phyloP scores from a whole-genome alignment of 2,888 invertebrate genomes.

The Watsonalla cultraria region DNA sequence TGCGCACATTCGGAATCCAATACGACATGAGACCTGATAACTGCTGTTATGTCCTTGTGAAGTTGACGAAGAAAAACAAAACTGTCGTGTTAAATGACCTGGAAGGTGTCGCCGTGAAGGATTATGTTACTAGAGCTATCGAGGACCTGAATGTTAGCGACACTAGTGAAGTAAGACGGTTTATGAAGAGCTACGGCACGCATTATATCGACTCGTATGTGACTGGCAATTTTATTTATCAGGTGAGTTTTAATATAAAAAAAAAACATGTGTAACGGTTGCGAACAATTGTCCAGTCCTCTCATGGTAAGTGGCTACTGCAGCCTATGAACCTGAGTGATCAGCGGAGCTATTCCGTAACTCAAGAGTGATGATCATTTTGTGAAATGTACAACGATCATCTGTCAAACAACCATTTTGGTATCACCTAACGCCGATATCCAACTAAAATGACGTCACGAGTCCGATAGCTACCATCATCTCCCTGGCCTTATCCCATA shows the following conservation, averaged over 20 bases:
- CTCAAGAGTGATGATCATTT: too few species aligned
- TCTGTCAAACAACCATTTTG: too few species aligned
- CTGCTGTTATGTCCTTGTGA: slow-evolving; percentile 85
- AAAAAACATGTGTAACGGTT: too few species aligned
- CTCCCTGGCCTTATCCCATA: too few species aligned
- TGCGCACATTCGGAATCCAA: slow-evolving; percentile 89
- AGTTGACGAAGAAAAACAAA: slow-evolving; percentile 83
- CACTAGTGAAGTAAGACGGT: slow-evolving; percentile 83
- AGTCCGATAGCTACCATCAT: too few species aligned
- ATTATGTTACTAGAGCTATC: slow-evolving; percentile 81
- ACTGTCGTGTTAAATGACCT: slow-evolving; percentile 80
- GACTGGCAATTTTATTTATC: slow-evolving; percentile 92
- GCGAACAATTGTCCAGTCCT: too few species aligned
- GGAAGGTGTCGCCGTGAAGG: slow-evolving; percentile 79
- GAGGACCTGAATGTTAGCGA: slow-evolving; percentile 83
- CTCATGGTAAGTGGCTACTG: too few species aligned
- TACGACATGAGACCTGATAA: slow-evolving; percentile 80
- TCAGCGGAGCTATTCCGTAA: too few species aligned
- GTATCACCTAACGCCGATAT: too few species aligned
- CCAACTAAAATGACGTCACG: too few species aligned
- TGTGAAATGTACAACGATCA: too few species aligned
- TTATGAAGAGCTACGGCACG: slow-evolving; percentile 90
- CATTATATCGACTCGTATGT: slow-evolving; percentile 92
- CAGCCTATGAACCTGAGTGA: too few species aligned
- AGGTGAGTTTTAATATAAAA: slow-evolving; percentile 74